Conservation (phyloP, 2,113 vertebrate genomes). For the Melierax canorus region DNA sequence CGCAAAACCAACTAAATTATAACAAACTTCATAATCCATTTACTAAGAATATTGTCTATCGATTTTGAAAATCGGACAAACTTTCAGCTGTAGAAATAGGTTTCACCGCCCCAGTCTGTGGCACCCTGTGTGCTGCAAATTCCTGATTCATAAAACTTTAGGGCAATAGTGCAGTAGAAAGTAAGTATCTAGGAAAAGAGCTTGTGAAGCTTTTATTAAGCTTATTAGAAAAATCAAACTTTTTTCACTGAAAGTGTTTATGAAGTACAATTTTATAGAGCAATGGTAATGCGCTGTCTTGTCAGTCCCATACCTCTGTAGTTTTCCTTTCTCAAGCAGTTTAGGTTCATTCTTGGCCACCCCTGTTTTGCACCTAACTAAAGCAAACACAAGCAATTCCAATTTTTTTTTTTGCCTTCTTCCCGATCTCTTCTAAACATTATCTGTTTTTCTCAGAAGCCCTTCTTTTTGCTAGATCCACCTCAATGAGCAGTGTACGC, state of each 20-base stretch:
- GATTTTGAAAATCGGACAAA: background rate
- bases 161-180: background rate
- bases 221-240: background rate
- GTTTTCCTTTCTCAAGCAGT: background rate
- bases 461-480: background rate
- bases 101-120: background rate
- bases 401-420: no score
- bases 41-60: background rate
- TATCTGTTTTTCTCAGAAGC: background rate
- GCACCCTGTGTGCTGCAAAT: background rate
- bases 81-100: accelerated
- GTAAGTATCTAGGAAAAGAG: background rate
- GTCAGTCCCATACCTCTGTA: background rate
- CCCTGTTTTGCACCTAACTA: background rate
- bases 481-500: background rate
- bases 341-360: background rate
- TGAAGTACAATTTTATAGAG: background rate
- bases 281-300: background rate
- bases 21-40: background rate
- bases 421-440: background rate
- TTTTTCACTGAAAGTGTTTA: accelerated
- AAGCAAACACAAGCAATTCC: background rate
- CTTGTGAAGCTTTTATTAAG: background rate
- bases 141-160: background rate
- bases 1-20: background rate